Percentiles rank a stretch among this genome's conserved stretches.
Evolutionary conservation across 64 coral and sea anemone species (phyloP).

Genomic region (Catalaphyllia jardinei): DNA sequence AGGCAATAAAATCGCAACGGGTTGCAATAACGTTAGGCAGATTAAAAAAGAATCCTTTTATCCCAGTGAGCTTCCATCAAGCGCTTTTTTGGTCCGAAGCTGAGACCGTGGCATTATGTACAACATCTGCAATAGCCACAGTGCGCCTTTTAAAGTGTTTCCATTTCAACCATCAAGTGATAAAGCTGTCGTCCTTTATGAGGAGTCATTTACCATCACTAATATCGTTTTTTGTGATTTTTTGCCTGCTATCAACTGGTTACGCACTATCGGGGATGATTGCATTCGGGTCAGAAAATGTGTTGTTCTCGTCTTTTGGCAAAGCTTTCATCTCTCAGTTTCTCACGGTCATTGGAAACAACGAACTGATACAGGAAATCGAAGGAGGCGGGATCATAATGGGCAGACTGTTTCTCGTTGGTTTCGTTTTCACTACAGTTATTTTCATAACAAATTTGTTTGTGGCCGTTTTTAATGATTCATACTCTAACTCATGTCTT

Average conservation of each 20-base stretch:
- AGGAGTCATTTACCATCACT: neutral
- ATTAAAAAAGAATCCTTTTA: conserved; percentile 42
- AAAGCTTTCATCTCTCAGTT: neutral
- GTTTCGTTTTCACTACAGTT: neutral
- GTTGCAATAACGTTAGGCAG: neutral
- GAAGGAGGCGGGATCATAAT: neutral
- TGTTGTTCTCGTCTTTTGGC: neutral
- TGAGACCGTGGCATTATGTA: neutral
- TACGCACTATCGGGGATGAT: neutral
- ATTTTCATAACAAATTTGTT: neutral
- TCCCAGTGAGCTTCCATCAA: conserved; percentile 21
- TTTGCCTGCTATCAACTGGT: neutral
- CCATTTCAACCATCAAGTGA: conserved; percentile 19
- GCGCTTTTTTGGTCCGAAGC: conserved; percentile 21
- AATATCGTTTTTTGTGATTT: neutral
- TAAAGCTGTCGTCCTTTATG: conserved; percentile 25
- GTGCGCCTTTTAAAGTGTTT: conserved; percentile 18
- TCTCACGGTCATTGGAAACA: neutral
- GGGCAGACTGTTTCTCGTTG: neutral
- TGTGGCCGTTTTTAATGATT: neutral
- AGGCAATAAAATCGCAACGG: conserved; percentile 1
- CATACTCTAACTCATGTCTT: neutral
- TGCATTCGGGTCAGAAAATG: neutral
- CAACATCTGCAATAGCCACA: conserved; percentile 2
- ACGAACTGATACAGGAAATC: neutral